Conservation (phyloP, 2,113 vertebrate genomes). For the Petaurus breviceps region DNA sequence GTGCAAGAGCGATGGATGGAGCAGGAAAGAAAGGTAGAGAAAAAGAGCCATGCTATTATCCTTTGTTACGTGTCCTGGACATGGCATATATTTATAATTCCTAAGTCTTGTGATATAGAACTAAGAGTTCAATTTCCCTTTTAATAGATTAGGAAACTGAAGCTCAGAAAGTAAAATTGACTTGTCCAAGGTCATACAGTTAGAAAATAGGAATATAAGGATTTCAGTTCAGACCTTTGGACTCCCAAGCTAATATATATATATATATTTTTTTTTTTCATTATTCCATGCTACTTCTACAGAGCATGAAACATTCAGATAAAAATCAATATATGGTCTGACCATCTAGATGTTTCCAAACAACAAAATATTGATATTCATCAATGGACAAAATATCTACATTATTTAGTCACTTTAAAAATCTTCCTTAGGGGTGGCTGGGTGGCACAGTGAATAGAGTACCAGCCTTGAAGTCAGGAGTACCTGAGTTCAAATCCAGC, state of each 20-base stretch:
- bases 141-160: background rate
- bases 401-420: background rate
- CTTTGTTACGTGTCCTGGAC: background rate
- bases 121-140: background rate
- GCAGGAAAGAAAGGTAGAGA: background rate
- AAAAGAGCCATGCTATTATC: background rate
- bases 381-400: background rate
- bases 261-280: background rate
- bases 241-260: background rate
- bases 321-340: background rate
- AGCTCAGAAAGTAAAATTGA: background rate
- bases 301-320: background rate
- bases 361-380: background rate
- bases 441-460: too few species aligned
- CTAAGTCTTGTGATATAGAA: background rate
- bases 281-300: background rate
- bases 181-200: background rate
- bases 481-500: too few species aligned
- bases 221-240: background rate
- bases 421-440: background rate
- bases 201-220: background rate
- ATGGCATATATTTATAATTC: background rate
- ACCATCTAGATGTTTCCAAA: background rate
- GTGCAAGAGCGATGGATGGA: background rate
- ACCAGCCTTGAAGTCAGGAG: too few species aligned